Base-by-base conservation (phyloP, 37 sponge, comb jelly and placozoan genomes). In the Tethya wilhelma region DNA sequence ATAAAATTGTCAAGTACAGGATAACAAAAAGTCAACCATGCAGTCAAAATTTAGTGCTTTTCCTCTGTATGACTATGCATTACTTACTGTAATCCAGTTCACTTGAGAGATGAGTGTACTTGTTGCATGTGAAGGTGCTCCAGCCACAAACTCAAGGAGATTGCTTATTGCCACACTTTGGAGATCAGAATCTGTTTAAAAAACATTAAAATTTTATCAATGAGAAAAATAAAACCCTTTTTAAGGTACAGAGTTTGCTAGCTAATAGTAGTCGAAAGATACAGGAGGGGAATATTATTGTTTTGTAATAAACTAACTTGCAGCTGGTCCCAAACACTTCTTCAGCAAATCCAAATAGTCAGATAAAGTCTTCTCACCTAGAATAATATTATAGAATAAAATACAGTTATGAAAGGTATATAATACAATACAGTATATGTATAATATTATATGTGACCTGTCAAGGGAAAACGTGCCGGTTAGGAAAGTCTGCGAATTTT, bases 161-260 rank as follows among this genome's bases (percentile, higher is more conserved):
- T 56, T 58, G 34, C 37, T 68, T 80, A 91, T 63, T 33, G 89
- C 92, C 17, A 72, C 74, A 0, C 43, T 33, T 29, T 84, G 85
- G 43, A 91, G 81, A 36, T 91, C 85, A 0, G 45, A 38, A 65
- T 73, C 92, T 91, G 80, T n/a, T n/a, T n/a, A n/a, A n/a, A n/a
- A n/a, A n/a, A n/a, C n/a, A n/a, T n/a, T n/a, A n/a, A n/a, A n/a
- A n/a, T 49, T 49, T 49, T 49, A 49, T 49, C 53, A 20, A 83
- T 30, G 4, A 59, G 29, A 59, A 19, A 59, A 59, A 29, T 19
- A 59, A 5, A 59, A 29, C 20, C 28, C 17, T 59, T 7, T n/a
- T n/a, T n/a, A n/a, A n/a, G n/a, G n/a, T n/a, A n/a, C n/a, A n/a
- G n/a, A n/a, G n/a, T n/a, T n/a, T n/a, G n/a, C n/a, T n/a, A n/a